Evolutionary conservation across 1,140 invertebrate genomes (phyloP).

Genomic region (Orchestia grillus): DNA sequence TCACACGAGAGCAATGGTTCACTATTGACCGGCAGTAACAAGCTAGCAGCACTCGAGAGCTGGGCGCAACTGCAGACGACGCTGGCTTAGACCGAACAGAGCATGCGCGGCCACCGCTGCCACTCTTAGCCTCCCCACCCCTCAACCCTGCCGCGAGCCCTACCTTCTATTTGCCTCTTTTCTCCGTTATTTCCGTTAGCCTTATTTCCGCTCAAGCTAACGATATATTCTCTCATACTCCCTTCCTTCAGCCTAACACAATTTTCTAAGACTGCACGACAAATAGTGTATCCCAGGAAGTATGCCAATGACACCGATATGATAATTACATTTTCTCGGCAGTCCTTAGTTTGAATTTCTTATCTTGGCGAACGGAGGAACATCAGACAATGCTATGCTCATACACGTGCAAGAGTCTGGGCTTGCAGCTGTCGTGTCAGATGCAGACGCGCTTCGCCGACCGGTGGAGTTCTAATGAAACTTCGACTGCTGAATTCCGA

Average conservation of each 20-base stretch:
- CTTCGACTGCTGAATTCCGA: background rate
- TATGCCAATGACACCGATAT: background rate
- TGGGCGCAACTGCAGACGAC: constrained; percentile 29
- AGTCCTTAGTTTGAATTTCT: background rate
- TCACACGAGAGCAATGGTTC: constrained; percentile 17
- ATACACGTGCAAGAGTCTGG: background rate
- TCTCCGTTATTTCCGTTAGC: background rate
- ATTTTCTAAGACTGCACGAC: background rate
- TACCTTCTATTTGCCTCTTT: background rate
- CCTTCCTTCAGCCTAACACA: background rate
- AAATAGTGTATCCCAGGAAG: background rate
- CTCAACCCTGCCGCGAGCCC: background rate
- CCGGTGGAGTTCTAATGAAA: background rate
- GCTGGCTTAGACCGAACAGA: constrained; percentile 24
- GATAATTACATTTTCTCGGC: background rate
- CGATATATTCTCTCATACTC: background rate
- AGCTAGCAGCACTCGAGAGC: background rate
- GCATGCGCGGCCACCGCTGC: constrained; percentile 23
- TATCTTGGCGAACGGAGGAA: background rate
- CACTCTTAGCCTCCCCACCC: constrained; percentile 5
- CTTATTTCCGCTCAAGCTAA: background rate
- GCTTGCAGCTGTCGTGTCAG: background rate
- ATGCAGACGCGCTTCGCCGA: background rate
- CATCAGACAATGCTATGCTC: background rate
- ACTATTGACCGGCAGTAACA: constrained; percentile 36